phyloP scores from a whole-genome alignment of 2,888 invertebrate species.

The Mesoligia furuncula region DNA sequence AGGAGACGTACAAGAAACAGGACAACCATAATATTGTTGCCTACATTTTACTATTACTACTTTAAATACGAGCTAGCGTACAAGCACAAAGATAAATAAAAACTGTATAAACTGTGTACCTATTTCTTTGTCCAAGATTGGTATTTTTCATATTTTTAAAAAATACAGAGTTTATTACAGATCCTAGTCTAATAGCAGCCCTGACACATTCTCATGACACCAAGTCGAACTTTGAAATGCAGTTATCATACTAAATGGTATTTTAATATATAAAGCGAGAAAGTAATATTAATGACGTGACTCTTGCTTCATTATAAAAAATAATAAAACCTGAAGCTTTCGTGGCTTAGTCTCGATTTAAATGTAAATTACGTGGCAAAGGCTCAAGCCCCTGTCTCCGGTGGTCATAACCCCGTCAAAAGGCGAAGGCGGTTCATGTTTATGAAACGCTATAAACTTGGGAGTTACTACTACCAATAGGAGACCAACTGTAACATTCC shows the following conservation, averaged over 20 bases:
- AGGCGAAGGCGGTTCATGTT: slow-evolving; percentile 72
- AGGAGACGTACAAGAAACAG: slow-evolving; percentile 62
- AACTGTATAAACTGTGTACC: slow-evolving; percentile 6
- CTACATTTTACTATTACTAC: slow-evolving; percentile 57
- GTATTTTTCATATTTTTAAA: slow-evolving; percentile 1
- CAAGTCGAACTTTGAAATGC: not conserved
- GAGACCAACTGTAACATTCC: slow-evolving; percentile 53
- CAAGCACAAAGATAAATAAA: slow-evolving; percentile 45
- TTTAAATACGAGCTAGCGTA: slow-evolving; percentile 50
- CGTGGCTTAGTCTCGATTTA: slow-evolving; percentile 73
- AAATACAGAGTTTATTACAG: not conserved
- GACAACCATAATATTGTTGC: slow-evolving; percentile 59
- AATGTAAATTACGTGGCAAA: slow-evolving; percentile 76
- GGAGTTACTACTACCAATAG: slow-evolving; percentile 57
- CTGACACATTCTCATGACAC: not conserved
- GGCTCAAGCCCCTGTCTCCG: slow-evolving; percentile 67
- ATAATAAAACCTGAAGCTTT: slow-evolving; percentile 54
- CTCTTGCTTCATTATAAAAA: slow-evolving; percentile 68
- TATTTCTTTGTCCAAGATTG: slow-evolving; percentile 12
- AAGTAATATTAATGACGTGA: slow-evolving; percentile 56
- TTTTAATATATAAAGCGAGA: slow-evolving; percentile 26
- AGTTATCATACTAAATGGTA: slow-evolving; percentile 4
- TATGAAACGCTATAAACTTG: slow-evolving; percentile 68
- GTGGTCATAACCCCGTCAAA: slow-evolving; percentile 68
- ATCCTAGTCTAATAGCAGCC: not conserved